Base-by-base conservation (phyloP, 2,797 vertebrate species). In the Enteromius treurensis region DNA sequence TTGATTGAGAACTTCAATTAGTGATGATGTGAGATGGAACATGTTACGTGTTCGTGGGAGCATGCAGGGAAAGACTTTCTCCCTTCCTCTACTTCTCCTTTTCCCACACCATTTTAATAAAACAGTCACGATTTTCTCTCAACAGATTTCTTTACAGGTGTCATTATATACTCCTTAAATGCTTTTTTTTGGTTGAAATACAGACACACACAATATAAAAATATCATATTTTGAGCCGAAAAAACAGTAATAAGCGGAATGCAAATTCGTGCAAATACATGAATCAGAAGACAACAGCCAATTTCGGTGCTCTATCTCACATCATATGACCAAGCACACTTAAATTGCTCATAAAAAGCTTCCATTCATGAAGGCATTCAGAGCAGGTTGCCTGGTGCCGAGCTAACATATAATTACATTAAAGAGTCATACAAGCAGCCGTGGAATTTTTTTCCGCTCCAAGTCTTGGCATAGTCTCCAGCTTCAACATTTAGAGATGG, bases 1-100 rank as follows among this genome's bases (percentile, higher is more conserved):
- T 90, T 95, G 94, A 95, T 93, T 93, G 93, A 95, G 95, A 92
- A 92, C 90, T 91, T 92, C 80, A 90, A 92, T 93, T 92, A 88
- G 90, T 90, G 85, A 90, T 91, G 85, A 87, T 87, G 86, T 88
- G 85, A 88, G 89, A 87, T 83, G 82, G 85, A 80, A 87, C 86
- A 86, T 84, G 86, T 87, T 69, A 89, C 89, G 86, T 87, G 51
- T 64, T 34, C 21, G 21, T 70, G 8, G 77, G 77, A 47, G 21
- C 47, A 21, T 1, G 32, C 29, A 70, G 32, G 55, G 69, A 80
- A 77, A 34, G 51, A 42, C 58, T 87, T 77, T 80, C 32, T 26
- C n/a, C 37, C 13, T 64, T 34, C 82, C 8, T 15, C 8, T 19
- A 42, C 42, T 53, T 58, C 19, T 70, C 42, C 11, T 53, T 47